Evolutionary conservation across 2,888 invertebrate genomes (phyloP).

Genomic region (Tinea trinotella): DNA sequence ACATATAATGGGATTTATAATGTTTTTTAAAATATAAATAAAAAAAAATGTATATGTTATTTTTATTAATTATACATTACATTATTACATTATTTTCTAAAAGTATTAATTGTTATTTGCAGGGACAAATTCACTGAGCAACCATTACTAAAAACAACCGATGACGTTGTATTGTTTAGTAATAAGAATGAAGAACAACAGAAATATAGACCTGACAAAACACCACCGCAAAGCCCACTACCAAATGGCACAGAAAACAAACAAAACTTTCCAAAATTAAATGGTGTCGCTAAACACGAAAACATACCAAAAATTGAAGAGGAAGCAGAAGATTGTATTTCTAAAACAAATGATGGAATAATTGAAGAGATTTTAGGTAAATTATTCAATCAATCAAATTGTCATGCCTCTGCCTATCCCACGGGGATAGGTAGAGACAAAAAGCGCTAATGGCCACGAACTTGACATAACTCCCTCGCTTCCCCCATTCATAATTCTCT

Average conservation of each 20-base stretch:
- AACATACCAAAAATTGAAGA: neutral
- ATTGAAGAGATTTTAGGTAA: neutral
- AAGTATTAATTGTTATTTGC: conserved; percentile 23
- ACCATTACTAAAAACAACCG: conserved; percentile 31
- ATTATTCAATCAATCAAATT: too few species aligned
- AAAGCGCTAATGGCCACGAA: too few species aligned
- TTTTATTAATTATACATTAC: neutral
- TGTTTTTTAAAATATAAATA: neutral
- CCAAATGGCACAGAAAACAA: conserved; percentile 13
- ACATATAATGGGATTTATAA: neutral
- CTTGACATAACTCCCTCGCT: too few species aligned
- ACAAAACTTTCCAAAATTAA: neutral
- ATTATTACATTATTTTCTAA: neutral
- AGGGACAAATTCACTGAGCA: conserved; percentile 38
- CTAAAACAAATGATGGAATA: neutral
- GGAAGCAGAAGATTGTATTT: neutral
- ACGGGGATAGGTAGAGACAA: too few species aligned
- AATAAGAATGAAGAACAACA: conserved; percentile 18
- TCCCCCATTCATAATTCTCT: too few species aligned
- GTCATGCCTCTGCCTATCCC: too few species aligned
- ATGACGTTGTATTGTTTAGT: conserved; percentile 29
- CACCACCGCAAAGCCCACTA: neutral
- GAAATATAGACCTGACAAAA: conserved; percentile 9
- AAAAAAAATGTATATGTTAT: too few species aligned
- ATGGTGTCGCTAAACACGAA: neutral